phyloP scores from a whole-genome alignment of 2,797 vertebrate genomes.

The Ambastaia sidthimunki region DNA sequence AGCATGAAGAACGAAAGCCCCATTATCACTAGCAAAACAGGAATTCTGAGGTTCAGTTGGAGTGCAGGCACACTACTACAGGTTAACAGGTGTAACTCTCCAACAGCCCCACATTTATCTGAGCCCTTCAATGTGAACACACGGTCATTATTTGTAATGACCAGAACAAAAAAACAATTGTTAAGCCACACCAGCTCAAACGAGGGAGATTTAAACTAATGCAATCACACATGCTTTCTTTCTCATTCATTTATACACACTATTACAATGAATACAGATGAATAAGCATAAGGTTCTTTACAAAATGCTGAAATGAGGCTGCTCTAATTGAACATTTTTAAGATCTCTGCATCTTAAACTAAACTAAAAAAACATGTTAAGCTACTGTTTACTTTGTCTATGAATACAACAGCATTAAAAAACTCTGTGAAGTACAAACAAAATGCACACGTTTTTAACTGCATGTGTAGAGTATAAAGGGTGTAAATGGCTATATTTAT shows the following conservation, averaged over 20 bases:
- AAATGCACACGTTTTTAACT: slow-evolving; percentile 23
- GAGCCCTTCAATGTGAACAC: slow-evolving; percentile 60
- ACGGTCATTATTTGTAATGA: slow-evolving; percentile 76
- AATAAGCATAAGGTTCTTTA: too few species aligned
- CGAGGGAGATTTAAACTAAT: slow-evolving; percentile 66
- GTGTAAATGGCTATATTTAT: slow-evolving; percentile 59
- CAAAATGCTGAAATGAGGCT: too few species aligned
- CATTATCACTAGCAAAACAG: slow-evolving; percentile 78
- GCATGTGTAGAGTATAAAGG: slow-evolving; percentile 64
- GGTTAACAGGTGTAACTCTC: slow-evolving; percentile 80
- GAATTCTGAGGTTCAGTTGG: slow-evolving; percentile 80
- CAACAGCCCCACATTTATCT: slow-evolving; percentile 75
- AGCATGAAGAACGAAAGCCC: slow-evolving; percentile 76
- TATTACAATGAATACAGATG: background rate
- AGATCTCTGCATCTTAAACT: background rate
- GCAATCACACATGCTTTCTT: slow-evolving; percentile 66
- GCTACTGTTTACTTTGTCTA: background rate
- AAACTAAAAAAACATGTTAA: background rate
- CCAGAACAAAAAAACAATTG: slow-evolving; percentile 80
- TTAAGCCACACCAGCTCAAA: slow-evolving; percentile 79
- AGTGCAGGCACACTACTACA: slow-evolving; percentile 85
- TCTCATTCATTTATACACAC: slow-evolving; percentile 44
- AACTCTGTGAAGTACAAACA: slow-evolving; percentile 39
- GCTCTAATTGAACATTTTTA: too few species aligned
- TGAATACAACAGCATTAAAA: slow-evolving; percentile 15